Base-by-base conservation (phyloP, 2,888 invertebrate species). In the Hirtodrosophila confusa region DNA sequence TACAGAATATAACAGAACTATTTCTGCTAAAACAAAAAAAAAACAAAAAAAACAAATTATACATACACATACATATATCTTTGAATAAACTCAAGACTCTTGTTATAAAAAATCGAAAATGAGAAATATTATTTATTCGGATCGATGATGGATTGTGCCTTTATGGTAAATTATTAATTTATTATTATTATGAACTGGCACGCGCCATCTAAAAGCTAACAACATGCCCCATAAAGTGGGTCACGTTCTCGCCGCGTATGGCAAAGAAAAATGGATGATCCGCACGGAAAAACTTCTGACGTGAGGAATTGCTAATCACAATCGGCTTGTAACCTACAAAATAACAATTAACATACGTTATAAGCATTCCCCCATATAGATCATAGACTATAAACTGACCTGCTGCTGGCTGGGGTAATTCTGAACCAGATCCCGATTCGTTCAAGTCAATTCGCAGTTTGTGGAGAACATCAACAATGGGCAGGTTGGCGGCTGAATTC, bases 361-460 rank as follows among this genome's bases (percentile, higher is more conserved):
- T 27, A 36, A n/a, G 1, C 1, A 4, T 40, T 10, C 1, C 0
- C 2, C 2, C n/a, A 9, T 23, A 40, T 12, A 27, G 0, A 0
- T 1, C 3, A n/a, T 5, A 8, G 24, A 2, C 23, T 39, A 4
- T 8, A 9, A 7, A 24, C 47, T 96, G 95, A 61, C 96, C 96
- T 3, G 97, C 96, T 39, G 72, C 74, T 62, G 55, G 78, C 31
- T 29, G 97, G 95, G 0, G 96, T 96, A 54, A 23, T 88, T 97
- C 97, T 1, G 96, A 95, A 0, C 97, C 97, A 1, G 96, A 95
- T 0, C 97, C 97, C 87, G 97, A 95, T 89, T 97, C 97, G 89
- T 96, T 95, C 0, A 97, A 95, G 86, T 96, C 95, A 78, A 97
- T 95, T 85, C 95, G 96, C 0, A 97, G 95, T 89, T 97, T 97